Base-by-base conservation (phyloP, 2,888 invertebrate genomes). In the Nephrocerus scutellatus region DNA sequence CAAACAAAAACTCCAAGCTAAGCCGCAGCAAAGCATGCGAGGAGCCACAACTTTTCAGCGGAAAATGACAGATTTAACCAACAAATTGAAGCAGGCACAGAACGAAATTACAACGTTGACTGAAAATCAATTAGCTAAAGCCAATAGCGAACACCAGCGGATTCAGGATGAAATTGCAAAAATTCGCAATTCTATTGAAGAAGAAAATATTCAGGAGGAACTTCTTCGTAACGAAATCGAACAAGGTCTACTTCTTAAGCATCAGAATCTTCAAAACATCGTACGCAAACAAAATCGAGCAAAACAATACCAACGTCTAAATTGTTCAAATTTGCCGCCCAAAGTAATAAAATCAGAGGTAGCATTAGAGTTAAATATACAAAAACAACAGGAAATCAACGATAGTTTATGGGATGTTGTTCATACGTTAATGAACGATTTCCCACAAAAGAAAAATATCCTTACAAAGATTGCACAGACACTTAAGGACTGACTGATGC, bases 231-330 rank as follows among this genome's bases (percentile, higher is more conserved):
- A 53, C 7, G 67, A 70, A 51, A 69, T 71, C 3, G 66, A 71
- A 33, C 62, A 71, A 21, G 63, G 64, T 23, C 41, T 71, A 32
- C 44, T 67, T 14, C 31, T 54, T 4, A 66, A 65, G 22, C 59
- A 66, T 46, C 54, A 58, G 14, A 68, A 75, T 6, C 53, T 76
- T 22, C 75, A 75, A 46, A 70, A 68, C 30, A 74, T 86, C 14
- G 74, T 85, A 2, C 74, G 80, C 31, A 76, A 78, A 50, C 87
- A 88, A 59, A 76, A 79, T 20, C 77, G 81, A 45, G 76, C 79
- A 20, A 75, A 71, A 47, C 74, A 81, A 50, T 74, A 81, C 37
- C 55, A 68, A 1, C 71, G 71, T 3, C 68, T 77, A 1, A 59
- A 72, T 2, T 72, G 72, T 16, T 60, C 62, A 1, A 56, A 62